These are phyloP conservation scores for Hydrocynus forskahlii DNA, from an alignment of 2,797 vertebrate species.

Conservation along the genomic window DNA sequence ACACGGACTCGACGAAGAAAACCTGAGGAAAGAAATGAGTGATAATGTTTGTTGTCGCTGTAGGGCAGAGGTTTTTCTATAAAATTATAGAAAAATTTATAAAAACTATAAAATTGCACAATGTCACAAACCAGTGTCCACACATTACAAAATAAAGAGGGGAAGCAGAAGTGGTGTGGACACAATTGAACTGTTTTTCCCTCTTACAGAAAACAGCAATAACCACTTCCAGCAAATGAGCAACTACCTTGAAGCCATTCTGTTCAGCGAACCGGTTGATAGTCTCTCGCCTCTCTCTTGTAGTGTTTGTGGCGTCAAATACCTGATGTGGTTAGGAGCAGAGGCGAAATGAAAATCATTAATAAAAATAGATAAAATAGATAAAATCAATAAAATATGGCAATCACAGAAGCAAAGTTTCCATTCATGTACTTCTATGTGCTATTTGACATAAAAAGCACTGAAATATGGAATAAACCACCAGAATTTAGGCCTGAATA, in stretches of 20 bases:
- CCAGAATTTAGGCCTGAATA: too few species aligned
- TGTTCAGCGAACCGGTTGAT: conserved; percentile 94
- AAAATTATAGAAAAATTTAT: too few species aligned
- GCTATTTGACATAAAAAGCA: too few species aligned
- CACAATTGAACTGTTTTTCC: too few species aligned
- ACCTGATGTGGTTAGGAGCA: conserved; percentile 75
- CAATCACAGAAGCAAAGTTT: neutral
- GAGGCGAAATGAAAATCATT: neutral
- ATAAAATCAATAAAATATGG: neutral
- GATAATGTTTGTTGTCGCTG: neutral
- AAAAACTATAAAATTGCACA: neutral
- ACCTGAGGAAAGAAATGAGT: conserved; percentile 73
- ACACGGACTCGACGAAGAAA: conserved; percentile 97
- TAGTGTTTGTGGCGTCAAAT: conserved; percentile 98
- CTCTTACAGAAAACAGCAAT: neutral
- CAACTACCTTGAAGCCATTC: conserved; percentile 68
- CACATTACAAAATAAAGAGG: neutral
- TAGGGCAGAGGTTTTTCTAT: neutral
- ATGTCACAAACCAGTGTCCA: neutral
- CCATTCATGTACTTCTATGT: too few species aligned
- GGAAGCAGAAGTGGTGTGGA: neutral
- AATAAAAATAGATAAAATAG: neutral
- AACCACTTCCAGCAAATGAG: neutral
- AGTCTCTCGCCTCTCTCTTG: conserved; percentile 91
- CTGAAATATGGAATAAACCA: too few species aligned